Conservation (phyloP, 2,888 invertebrate genomes). For the Cheilosia grossa region DNA sequence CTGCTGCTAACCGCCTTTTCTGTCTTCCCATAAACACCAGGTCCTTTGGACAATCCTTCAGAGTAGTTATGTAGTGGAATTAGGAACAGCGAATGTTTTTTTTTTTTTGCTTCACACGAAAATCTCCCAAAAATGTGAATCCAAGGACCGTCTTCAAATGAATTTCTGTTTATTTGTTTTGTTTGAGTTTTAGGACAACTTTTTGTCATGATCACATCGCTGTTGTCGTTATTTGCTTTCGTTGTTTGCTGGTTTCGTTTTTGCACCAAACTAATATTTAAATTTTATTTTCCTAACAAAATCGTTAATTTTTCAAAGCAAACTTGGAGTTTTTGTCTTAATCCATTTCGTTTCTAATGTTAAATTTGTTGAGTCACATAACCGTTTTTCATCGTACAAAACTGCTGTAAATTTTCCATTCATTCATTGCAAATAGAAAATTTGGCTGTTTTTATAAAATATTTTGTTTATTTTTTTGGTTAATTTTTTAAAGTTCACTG, state of each 20-base stretch:
- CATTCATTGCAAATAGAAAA: slow-evolving; percentile 64
- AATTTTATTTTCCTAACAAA: slow-evolving; percentile 8
- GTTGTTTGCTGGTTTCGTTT: slow-evolving; percentile 46
- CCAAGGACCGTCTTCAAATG: neutral
- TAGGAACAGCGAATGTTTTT: too few species aligned
- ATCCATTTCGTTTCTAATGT: slow-evolving; percentile 31
- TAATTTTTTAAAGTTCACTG: slow-evolving; percentile 24
- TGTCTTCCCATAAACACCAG: too few species aligned
- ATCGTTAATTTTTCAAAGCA: too few species aligned
- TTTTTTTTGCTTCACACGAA: too few species aligned
- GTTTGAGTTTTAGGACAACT: neutral
- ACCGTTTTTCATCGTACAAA: slow-evolving; percentile 40
- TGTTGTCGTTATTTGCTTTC: slow-evolving; percentile 50
- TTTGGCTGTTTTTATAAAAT: slow-evolving; percentile 41
- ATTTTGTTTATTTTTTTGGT: slow-evolving; percentile 21
- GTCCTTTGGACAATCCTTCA: too few species aligned
- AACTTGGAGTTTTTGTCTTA: slow-evolving; percentile 7
- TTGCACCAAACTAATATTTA: slow-evolving; percentile 43
- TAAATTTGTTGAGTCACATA: slow-evolving; percentile 15
- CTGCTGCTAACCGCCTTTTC: too few species aligned
- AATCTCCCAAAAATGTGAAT: neutral
- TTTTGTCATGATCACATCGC: slow-evolving; percentile 8
- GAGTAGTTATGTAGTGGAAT: too few species aligned
- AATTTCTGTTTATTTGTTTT: neutral
- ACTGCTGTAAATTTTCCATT: slow-evolving; percentile 66